Percentiles rank a stretch among this genome's conserved stretches.
phyloP scores from a whole-genome alignment of 2,113 vertebrate genomes.

The Phyllopteryx taeniolatus region DNA sequence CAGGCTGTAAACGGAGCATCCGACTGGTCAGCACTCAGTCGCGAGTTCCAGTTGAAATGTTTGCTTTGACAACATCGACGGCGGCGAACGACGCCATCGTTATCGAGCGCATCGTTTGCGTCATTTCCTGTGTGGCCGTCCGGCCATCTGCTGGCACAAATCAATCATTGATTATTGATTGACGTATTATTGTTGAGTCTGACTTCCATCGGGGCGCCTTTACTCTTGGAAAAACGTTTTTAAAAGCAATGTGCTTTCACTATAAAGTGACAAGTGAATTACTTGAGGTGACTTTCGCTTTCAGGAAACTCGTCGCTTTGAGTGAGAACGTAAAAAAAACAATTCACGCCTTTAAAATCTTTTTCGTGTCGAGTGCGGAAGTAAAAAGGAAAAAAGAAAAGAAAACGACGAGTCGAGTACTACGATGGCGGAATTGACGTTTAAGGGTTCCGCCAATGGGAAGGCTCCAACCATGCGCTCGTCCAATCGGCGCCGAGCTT shows the following conservation, averaged over 20 bases:
- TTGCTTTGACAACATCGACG: not conserved
- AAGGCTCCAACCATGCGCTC: conserved; percentile 17
- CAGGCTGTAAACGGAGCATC: not conserved
- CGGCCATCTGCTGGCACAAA: not conserved
- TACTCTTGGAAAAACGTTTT: not conserved
- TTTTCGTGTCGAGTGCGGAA: conserved; percentile 32
- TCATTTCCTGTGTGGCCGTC: not conserved
- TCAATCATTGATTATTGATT: conserved; percentile 11
- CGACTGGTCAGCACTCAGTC: not conserved
- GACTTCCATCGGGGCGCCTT: no score
- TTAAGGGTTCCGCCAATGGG: conserved; percentile 52
- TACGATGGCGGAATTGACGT: conserved; percentile 25
- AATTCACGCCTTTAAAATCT: conserved; percentile 43
- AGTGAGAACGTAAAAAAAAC: conserved; percentile 40
- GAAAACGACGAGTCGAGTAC: not conserved
- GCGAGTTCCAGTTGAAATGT: not conserved
- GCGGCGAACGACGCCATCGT: no score
- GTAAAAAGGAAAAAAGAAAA: not conserved
- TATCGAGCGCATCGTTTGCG: not conserved
- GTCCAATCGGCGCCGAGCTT: conserved; percentile 52
- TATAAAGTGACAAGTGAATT: not conserved
- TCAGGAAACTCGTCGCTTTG: conserved; percentile 18
- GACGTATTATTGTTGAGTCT: not conserved
- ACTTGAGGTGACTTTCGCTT: no score
- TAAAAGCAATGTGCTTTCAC: not conserved